Evolutionary conservation across 2,888 invertebrate genomes (phyloP).

Genomic region (Octonoba sinensis): DNA sequence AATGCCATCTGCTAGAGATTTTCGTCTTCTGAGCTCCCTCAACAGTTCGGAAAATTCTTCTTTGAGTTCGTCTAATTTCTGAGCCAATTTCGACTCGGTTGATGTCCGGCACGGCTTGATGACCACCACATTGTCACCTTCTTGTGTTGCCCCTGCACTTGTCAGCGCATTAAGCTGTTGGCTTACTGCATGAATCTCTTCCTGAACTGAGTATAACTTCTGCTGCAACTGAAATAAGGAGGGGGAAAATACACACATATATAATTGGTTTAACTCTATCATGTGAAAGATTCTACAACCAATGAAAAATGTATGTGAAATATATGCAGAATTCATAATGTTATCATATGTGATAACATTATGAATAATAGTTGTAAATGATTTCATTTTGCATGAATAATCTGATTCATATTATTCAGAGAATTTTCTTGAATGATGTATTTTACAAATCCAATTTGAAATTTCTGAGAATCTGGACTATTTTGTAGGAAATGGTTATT

Average conservation of each 20-base stretch:
- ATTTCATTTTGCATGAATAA: no score
- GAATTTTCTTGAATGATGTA: no score
- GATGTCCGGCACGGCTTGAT: background rate
- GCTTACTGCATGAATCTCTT: constrained; percentile 69
- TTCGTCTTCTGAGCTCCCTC: constrained; percentile 71
- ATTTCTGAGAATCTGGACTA: no score
- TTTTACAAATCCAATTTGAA: no score
- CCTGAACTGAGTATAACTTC: constrained; percentile 70
- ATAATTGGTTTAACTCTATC: no score
- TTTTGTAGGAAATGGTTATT: no score
- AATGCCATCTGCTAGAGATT: constrained; percentile 69
- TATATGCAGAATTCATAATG: no score
- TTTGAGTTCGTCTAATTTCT: constrained; percentile 70
- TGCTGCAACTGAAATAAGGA: constrained; percentile 59
- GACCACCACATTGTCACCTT: constrained; percentile 17
- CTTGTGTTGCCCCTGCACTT: constrained; percentile 1
- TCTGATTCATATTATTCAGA: no score
- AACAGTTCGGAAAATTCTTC: constrained; percentile 72
- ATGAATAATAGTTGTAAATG: no score
- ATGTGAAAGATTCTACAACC: no score
- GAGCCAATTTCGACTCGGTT: constrained; percentile 66
- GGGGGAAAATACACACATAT: background rate
- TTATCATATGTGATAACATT: no score
- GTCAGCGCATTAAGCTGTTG: constrained; percentile 65
- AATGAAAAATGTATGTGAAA: no score